Evolutionary conservation across 2,888 invertebrate genomes (phyloP).

Genomic region (Polyommatus iphigenia): DNA sequence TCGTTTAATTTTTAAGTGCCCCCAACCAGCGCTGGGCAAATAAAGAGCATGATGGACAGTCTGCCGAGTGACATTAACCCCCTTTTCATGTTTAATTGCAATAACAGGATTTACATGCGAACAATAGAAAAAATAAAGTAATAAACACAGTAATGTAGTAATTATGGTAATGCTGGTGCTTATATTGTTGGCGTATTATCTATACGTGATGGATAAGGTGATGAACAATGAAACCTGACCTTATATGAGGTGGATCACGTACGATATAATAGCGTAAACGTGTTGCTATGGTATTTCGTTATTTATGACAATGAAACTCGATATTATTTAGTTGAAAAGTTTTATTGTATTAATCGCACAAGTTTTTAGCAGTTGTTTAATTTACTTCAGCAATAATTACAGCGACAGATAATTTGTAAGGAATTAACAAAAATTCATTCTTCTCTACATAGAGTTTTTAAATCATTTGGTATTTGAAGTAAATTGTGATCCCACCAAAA

Average conservation of each 20-base stretch:
- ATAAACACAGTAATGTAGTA: constrained; percentile 4
- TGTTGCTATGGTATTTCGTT: constrained; percentile 24
- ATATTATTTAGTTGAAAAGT: background rate
- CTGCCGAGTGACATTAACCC: background rate
- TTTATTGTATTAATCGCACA: background rate
- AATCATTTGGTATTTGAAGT: too few species aligned
- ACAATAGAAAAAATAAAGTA: constrained; percentile 25
- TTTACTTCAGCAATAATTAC: background rate
- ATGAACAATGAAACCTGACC: constrained; percentile 28
- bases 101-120: constrained; percentile 15
- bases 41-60: background rate
- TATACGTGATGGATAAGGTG: constrained; percentile 27
- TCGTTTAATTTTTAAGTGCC: background rate
- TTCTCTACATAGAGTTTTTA: too few species aligned
- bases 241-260: constrained; percentile 33
- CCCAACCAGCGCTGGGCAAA: background rate
- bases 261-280: constrained; percentile 26
- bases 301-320: background rate
- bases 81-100: constrained; percentile 16
- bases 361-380: background rate
- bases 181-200: constrained; percentile 14
- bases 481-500: too few species aligned
- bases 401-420: background rate
- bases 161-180: constrained; percentile 14
- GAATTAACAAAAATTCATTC: too few species aligned